Conservation (phyloP, 2,888 invertebrate genomes). For the Aproaerema taeniolella region DNA sequence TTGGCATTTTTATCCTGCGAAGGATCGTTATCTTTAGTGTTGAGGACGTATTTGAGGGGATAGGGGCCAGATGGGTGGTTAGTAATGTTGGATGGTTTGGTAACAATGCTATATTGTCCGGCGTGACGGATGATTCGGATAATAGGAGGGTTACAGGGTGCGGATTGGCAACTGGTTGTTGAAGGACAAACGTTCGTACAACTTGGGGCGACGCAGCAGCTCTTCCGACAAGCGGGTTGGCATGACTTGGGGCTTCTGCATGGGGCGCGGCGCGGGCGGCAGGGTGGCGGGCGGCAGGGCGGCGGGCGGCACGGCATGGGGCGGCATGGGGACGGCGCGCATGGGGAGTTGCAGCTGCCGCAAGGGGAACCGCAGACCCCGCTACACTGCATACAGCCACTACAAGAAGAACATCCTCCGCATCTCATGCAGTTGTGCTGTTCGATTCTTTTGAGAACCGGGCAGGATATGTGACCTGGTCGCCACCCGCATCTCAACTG, state of each 20-base stretch:
- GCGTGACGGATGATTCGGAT: slow-evolving; percentile 56
- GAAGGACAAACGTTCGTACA: not conserved
- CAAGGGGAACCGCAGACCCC: too few relatives aligned
- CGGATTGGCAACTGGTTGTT: slow-evolving; percentile 33
- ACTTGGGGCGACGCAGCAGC: not conserved
- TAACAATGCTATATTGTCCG: slow-evolving; percentile 60
- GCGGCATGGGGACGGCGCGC: slow-evolving; percentile 19
- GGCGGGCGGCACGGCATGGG: not conserved
- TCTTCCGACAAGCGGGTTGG: not conserved
- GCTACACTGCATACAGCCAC: not conserved
- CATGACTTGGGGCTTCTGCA: not conserved
- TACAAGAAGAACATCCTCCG: slow-evolving; percentile 38
- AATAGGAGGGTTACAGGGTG: slow-evolving; percentile 38
- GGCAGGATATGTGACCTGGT: slow-evolving; percentile 66
- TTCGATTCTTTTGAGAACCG: slow-evolving; percentile 57
- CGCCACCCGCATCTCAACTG: slow-evolving; percentile 69
- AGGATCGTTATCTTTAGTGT: slow-evolving; percentile 26
- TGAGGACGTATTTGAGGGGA: slow-evolving; percentile 63
- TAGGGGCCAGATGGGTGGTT: slow-evolving; percentile 60
- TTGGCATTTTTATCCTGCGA: slow-evolving; percentile 28
- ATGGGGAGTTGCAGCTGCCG: too few relatives aligned
- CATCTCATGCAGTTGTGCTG: slow-evolving; percentile 33
- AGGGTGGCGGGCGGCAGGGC: not conserved
- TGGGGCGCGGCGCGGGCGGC: too few relatives aligned
- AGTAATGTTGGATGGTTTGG: slow-evolving; percentile 55